Conservation (phyloP, 2,888 invertebrate genomes). For the Clunio marinus region DNA sequence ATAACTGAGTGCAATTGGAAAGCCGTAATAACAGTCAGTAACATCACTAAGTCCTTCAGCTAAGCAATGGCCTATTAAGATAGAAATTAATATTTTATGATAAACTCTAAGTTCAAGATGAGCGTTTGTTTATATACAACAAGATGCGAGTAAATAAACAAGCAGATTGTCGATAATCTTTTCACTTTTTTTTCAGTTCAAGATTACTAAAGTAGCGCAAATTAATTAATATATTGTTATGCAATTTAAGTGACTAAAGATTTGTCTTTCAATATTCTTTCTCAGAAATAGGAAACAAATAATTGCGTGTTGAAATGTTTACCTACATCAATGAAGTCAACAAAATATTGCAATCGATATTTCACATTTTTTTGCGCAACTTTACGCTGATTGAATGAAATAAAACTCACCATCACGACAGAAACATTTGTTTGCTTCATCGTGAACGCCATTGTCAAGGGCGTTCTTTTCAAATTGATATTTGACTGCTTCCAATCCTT, state of each 20-base stretch:
- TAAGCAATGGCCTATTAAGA: slow-evolving; percentile 58
- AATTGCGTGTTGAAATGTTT: too few species aligned
- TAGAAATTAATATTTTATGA: background rate
- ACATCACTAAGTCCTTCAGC: slow-evolving; percentile 76
- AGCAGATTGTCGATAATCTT: too few species aligned
- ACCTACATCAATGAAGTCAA: too few species aligned
- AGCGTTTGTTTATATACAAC: background rate
- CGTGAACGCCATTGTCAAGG: slow-evolving; percentile 69
- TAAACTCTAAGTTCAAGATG: slow-evolving; percentile 10
- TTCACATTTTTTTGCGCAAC: background rate
- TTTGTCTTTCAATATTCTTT: too few species aligned
- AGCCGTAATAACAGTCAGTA: slow-evolving; percentile 82
- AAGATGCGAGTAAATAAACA: too few species aligned
- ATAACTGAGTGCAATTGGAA: slow-evolving; percentile 82
- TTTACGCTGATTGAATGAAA: background rate
- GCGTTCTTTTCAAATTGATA: slow-evolving; percentile 73
- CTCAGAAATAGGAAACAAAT: background rate
- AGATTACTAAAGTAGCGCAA: background rate
- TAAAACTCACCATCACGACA: slow-evolving; percentile 61
- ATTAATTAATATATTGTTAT: background rate
- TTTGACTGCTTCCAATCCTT: slow-evolving; percentile 63
- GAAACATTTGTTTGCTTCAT: slow-evolving; percentile 76
- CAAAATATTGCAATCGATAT: too few species aligned
- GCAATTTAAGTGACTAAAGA: too few species aligned
- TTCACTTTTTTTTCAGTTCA: too few species aligned